Evolutionary conservation across 2,888 invertebrate genomes (phyloP).

Genomic region (Agrenia bidenticulata): DNA sequence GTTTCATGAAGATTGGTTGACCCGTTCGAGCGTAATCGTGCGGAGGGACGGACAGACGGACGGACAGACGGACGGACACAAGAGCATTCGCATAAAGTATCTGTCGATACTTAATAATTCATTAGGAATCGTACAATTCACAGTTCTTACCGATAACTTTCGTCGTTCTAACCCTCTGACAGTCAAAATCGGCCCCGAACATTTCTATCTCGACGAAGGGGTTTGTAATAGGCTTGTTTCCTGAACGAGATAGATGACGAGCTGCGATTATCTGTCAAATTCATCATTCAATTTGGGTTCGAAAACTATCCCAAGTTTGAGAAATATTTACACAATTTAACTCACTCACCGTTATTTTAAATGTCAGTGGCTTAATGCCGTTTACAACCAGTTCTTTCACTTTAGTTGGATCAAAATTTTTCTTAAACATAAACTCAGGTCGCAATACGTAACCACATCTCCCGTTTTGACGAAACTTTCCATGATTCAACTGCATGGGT

Average conservation of each 20-base stretch:
- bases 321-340: neutral
- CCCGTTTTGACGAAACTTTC: constrained; percentile 88
- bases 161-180: constrained; percentile 76
- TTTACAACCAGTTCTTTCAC: constrained; percentile 60
- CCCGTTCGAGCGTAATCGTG: too few relatives aligned
- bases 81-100: too few relatives aligned
- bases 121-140: too few relatives aligned
- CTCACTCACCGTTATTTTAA: constrained; percentile 65
- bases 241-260: constrained; percentile 74
- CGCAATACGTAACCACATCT: constrained; percentile 88
- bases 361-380: constrained; percentile 64
- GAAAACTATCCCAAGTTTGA: neutral
- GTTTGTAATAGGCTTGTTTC: constrained; percentile 71
- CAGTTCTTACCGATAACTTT: constrained; percentile 82
- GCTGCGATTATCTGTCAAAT: constrained; percentile 72
- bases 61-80: too few relatives aligned
- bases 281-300: constrained; percentile 4
- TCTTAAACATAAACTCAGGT: constrained; percentile 82
- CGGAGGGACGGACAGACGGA: too few relatives aligned
- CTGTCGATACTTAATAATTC: constrained; percentile 59
- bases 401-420: constrained; percentile 71
- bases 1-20: too few relatives aligned
- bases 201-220: constrained; percentile 92
- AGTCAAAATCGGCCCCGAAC: constrained; percentile 83
- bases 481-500: constrained; percentile 93